phyloP scores from a whole-genome alignment of 2,113 vertebrate species.

The Protomyctophum bolini region DNA sequence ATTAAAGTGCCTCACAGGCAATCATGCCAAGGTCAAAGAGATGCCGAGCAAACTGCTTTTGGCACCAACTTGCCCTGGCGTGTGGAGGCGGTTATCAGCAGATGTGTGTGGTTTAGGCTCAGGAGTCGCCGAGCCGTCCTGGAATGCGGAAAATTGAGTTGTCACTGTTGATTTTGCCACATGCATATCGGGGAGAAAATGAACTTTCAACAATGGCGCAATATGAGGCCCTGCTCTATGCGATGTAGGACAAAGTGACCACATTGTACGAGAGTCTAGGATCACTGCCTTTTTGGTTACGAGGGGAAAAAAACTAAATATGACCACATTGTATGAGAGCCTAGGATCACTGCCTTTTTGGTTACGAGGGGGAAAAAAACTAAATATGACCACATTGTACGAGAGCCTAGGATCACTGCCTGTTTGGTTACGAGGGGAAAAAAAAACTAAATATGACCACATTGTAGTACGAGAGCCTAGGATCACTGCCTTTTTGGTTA shows the following conservation, averaged over 20 bases:
- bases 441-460: background rate
- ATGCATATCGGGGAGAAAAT: constrained; percentile 63
- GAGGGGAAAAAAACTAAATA: background rate
- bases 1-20: constrained; percentile 80
- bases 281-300: background rate
- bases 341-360: too few relatives aligned
- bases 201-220: constrained; percentile 59
- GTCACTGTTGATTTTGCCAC: constrained; percentile 75
- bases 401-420: constrained; percentile 10
- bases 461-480: too few relatives aligned
- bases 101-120: constrained; percentile 59
- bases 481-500: too few relatives aligned
- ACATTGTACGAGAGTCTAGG: constrained; percentile 16
- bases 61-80: constrained; percentile 66
- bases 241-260: constrained; percentile 39
- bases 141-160: constrained; percentile 76
- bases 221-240: constrained; percentile 51
- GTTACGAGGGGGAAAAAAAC: too few relatives aligned
- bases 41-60: constrained; percentile 70
- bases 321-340: too few relatives aligned
- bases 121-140: constrained; percentile 36
- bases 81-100: constrained; percentile 64
- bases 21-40: constrained; percentile 80
- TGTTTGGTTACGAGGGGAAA: background rate
- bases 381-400: constrained; percentile 9